phyloP scores from a whole-genome alignment of 2,797 vertebrate genomes.

The Pristis pectinata region DNA sequence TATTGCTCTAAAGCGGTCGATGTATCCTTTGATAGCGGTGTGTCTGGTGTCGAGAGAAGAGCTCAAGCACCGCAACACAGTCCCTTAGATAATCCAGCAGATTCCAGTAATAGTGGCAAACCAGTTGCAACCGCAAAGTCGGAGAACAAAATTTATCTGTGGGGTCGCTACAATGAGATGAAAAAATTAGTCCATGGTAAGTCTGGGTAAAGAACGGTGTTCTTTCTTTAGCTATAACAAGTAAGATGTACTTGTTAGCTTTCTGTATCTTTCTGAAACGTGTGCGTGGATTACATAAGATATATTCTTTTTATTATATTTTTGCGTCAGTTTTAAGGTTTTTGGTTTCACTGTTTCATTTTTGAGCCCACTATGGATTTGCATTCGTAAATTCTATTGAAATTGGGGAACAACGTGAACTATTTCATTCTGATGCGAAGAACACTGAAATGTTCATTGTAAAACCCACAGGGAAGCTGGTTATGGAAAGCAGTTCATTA shows the following conservation, averaged over 20 bases:
- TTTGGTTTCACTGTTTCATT: background rate
- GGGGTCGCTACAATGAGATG: conserved; percentile 69
- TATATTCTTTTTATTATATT: background rate
- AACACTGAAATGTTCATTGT: too few relatives aligned
- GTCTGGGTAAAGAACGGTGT: conserved; percentile 33
- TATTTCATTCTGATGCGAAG: background rate
- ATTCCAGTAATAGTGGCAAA: background rate
- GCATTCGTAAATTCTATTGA: background rate
- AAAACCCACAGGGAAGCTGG: too few relatives aligned
- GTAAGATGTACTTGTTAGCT: background rate
- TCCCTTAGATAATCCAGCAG: background rate
- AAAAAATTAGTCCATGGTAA: conserved; percentile 66
- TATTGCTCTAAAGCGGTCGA: background rate
- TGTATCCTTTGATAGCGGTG: background rate
- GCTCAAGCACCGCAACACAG: background rate
- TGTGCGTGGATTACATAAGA: background rate
- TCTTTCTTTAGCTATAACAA: background rate
- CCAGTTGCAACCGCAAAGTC: conserved; percentile 42
- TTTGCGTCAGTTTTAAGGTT: background rate
- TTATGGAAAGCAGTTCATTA: too few relatives aligned
- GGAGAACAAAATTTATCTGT: conserved; percentile 56
- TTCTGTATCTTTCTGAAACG: background rate
- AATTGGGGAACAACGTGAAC: background rate
- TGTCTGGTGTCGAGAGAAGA: background rate
- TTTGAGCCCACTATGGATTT: background rate